Percentiles rank a stretch among this genome's conserved stretches.
These are phyloP conservation scores for Cantharis lateralis DNA, from an alignment of 2,888 invertebrate species.

Conservation along the genomic window DNA sequence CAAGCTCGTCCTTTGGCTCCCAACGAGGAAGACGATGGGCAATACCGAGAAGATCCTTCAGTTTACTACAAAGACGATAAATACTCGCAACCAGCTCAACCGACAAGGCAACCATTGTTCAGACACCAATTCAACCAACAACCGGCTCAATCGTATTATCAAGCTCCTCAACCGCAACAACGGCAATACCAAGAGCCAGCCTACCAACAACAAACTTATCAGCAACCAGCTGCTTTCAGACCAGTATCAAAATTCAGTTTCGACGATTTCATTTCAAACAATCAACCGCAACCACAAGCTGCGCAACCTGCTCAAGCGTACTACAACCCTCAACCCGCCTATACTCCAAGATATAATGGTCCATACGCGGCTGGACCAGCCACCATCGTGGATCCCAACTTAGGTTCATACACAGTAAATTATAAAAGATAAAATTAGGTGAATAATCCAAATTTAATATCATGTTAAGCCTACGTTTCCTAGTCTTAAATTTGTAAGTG, in stretches of 20 bases:
- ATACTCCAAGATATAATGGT: slow-evolving; percentile 33
- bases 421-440: slow-evolving; percentile 54
- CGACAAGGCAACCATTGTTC: slow-evolving; percentile 28
- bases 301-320: slow-evolving; percentile 33
- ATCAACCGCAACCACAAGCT: slow-evolving; percentile 15
- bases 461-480: not conserved
- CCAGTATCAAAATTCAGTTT: slow-evolving; percentile 53
- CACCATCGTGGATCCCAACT: slow-evolving; percentile 71
- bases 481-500: not conserved
- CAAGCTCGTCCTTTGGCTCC: slow-evolving; percentile 52
- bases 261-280: slow-evolving; percentile 15
- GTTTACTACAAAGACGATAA: slow-evolving; percentile 74
- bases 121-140: slow-evolving; percentile 38
- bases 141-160: slow-evolving; percentile 35
- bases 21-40: slow-evolving; percentile 80
- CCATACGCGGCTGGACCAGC: slow-evolving; percentile 62
- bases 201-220: slow-evolving; percentile 41
- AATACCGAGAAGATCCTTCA: slow-evolving; percentile 82
- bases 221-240: slow-evolving; percentile 39
- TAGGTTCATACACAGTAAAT: slow-evolving; percentile 78
- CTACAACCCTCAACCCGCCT: slow-evolving; percentile 42
- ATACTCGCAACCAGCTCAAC: slow-evolving; percentile 39
- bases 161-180: slow-evolving; percentile 26
- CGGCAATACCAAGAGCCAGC: slow-evolving; percentile 39
- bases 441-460: not conserved